Base-by-base conservation (phyloP, 1,140 invertebrate species). In the Rhopalosiphum maidis region DNA sequence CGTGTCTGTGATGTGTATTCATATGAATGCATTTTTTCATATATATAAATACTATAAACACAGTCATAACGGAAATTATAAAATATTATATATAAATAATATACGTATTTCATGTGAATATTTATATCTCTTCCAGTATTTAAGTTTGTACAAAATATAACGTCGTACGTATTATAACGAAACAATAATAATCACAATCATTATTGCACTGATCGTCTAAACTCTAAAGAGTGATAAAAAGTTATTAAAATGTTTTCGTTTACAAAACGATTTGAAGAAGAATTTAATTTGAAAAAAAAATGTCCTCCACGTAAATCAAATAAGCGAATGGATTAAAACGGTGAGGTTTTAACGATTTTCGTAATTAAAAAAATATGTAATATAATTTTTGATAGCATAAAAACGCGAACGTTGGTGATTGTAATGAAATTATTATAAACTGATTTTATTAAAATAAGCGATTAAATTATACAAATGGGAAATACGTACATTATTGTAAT, bases 171-270 rank as follows among this genome's bases (percentile, higher is more conserved):
- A 68, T n/a, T n/a, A 86, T 15, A 46, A n/a, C 4, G 43, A 85
- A 37, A 85, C 41, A 77, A 85, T 85, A 25, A 85, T 15, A 25
- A 85, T 15, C 21, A 15, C 30, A 85, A 85, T 41, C 23, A 83
- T 86, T 86, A 43, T 46, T 11, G 30, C 11, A 46, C 30, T n/a
- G 4, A 48, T 86, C 25, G 15, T 18, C 2, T 46, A 37, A 37
- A 37, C 37, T 37, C 37, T 37, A 46, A 86, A 86, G 9, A 41
- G 15, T n/a, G 30, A n/a, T 77, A 77, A n/a, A 77, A 77, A 77
- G 60, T 77, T 77, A 77, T 77, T 77, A n/a, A 77, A 77, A 77
- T n/a, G n/a, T 77, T 77, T 77, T 77, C n/a, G 30, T 15, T 77
- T n/a, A 18, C n/a, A 77, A 77, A 77, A 77, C 15, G 30, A n/a